Base-by-base conservation (phyloP, 1,140 invertebrate species). In the Danaus melanippus region DNA sequence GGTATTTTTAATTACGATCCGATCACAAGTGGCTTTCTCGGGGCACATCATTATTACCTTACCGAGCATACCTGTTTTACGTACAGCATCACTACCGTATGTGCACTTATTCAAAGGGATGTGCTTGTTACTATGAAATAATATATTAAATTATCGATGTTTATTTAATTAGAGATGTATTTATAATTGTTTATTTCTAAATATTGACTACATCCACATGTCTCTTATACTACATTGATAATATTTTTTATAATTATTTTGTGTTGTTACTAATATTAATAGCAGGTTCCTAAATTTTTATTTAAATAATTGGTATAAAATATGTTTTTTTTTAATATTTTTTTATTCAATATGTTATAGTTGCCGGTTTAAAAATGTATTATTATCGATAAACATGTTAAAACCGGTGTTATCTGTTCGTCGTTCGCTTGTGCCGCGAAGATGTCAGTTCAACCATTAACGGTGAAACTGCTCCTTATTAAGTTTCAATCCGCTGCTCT, bases 71-170 rank as follows among this genome's bases (percentile, higher is more conserved):
- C 73, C 73, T 81, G 71, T 60, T 81, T 81, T 81, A 79, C 76
- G 79, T 81, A 80, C 74, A 73, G 21, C 71, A 79, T 81, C 80
- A 78, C 66, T 69, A 67, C 68, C 73, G 67, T 74, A 66, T 58
- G 55, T 74, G 79, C 64, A 76, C 78, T 73, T 74, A 79, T 80
- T 80, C 76, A 7, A 17, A 62, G 60, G 42, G 60, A 50, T 52
- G 56, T 58, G 12, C 50, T 12, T 9, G 63, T 12, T 40, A 7
- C 21, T 32, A 7, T 32, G 21, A 32, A 32, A 32, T 15, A 15
- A 15, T 32, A 32, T 32, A 32, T 32, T 32, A 32, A 32, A 32
- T 5, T 32, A 32, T 32, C 21, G 21, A 32, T 32, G 0, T 32
- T 32, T 32, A 32, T 32, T 32, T 32, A 32, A 32, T 32, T 32